A percentile compares a stretch with the other conserved stretches of the same genome.
These are phyloP conservation scores for Paradoxurus hermaphroditus DNA, from an alignment of 2,113 vertebrate species.

Conservation along the genomic window DNA sequence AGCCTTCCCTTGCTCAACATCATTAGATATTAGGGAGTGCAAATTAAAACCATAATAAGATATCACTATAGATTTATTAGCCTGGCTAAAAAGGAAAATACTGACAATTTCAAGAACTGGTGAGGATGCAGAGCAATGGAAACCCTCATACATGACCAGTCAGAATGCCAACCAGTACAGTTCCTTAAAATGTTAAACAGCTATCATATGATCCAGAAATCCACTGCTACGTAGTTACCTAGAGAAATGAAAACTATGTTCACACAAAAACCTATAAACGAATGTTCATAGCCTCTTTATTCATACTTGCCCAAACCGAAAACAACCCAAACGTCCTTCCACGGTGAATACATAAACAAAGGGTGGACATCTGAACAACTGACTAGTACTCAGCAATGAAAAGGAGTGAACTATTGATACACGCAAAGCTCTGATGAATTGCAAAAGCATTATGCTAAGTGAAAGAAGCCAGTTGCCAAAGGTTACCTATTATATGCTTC, in stretches of 20 bases:
- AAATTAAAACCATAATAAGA: not conserved
- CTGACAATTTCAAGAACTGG: not conserved
- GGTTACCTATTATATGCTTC: not conserved
- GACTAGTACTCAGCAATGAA: not conserved
- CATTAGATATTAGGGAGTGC: not conserved
- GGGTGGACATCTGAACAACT: not conserved
- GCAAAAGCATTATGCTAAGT: not conserved
- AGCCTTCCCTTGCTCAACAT: not conserved
- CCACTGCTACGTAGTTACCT: not conserved
- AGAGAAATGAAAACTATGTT: constrained; percentile 27
- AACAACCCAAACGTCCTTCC: not conserved
- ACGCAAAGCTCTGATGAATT: not conserved
- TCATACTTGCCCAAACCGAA: not conserved
- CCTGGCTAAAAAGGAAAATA: not conserved
- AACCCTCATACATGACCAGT: not conserved
- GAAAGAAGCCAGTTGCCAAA: not conserved
- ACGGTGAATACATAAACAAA: not conserved
- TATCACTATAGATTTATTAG: not conserved
- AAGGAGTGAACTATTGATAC: not conserved
- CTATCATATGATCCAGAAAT: not conserved
- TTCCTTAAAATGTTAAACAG: not conserved
- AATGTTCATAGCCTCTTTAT: not conserved
- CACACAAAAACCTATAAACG: not conserved
- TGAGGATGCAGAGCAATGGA: not conserved
- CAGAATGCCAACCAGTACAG: not conserved